Conservation (phyloP, 1,140 invertebrate species). For the Bradysia coprophila region DNA sequence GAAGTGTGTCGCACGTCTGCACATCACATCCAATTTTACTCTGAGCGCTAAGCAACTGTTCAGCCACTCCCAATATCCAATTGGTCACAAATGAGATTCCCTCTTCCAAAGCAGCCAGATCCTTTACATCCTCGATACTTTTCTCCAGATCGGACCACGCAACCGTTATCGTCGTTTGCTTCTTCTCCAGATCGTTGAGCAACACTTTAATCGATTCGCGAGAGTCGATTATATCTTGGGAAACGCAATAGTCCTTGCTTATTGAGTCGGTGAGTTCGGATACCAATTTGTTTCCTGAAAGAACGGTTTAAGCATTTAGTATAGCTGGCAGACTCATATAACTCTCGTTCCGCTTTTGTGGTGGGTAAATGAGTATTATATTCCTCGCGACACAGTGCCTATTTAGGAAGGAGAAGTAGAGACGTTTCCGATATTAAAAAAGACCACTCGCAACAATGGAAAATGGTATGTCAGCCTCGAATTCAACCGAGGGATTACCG, state of each 20-base stretch:
- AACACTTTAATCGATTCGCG: slow-evolving; percentile 32
- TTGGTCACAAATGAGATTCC: slow-evolving; percentile 47
- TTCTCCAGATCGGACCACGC: slow-evolving; percentile 38
- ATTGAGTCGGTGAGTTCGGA: background rate
- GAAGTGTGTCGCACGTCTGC: slow-evolving; percentile 43
- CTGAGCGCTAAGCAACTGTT: slow-evolving; percentile 46
- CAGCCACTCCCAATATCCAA: slow-evolving; percentile 58
- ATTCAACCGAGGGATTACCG: too few relatives aligned
- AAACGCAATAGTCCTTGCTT: slow-evolving; percentile 23
- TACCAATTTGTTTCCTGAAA: background rate
- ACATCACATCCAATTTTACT: slow-evolving; percentile 54
- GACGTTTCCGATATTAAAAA: too few relatives aligned
- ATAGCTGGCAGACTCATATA: background rate
- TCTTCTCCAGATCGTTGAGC: slow-evolving; percentile 35
- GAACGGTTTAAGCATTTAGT: background rate
- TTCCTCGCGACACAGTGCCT: too few relatives aligned
- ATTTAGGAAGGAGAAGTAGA: too few relatives aligned
- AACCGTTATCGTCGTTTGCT: slow-evolving; percentile 37
- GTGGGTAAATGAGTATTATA: too few relatives aligned
- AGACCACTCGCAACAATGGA: too few relatives aligned
- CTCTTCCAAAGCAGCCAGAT: slow-evolving; percentile 36
- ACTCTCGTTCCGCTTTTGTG: background rate
- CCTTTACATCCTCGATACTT: slow-evolving; percentile 35
- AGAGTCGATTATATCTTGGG: slow-evolving; percentile 40
- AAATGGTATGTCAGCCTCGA: too few relatives aligned